Conservation (phyloP, 2,113 vertebrate species). For the Megatriorchis doriae region DNA sequence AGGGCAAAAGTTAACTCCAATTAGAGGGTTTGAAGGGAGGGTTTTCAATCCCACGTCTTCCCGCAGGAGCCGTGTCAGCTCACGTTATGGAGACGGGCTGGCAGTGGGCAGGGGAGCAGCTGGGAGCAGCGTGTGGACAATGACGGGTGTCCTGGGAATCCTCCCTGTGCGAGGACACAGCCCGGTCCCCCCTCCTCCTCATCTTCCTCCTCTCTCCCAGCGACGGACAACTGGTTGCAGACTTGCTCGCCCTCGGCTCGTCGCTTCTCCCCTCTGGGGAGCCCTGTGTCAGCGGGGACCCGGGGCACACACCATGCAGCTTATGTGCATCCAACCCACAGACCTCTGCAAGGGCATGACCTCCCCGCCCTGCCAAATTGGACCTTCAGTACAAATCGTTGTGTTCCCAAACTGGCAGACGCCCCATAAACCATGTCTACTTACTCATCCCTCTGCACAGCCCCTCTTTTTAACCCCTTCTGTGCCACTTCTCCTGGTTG, state of each 20-base stretch:
- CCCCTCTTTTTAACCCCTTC: background rate
- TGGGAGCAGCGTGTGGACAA: conserved; percentile 7
- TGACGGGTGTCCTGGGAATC: conserved; percentile 25
- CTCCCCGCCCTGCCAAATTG: too few species aligned
- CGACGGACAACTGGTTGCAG: accelerated
- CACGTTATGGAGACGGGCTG: conserved; percentile 14
- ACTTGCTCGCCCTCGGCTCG: accelerated
- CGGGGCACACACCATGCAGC: accelerated
- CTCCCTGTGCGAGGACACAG: background rate
- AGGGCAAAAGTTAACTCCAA: conserved; percentile 51
- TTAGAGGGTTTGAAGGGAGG: background rate
- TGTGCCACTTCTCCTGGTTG: background rate
- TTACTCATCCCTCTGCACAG: background rate
- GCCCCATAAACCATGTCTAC: accelerated
- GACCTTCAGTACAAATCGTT: background rate
- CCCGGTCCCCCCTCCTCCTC: background rate
- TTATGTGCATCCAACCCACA: background rate
- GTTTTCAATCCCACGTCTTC: background rate
- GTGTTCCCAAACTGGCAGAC: background rate
- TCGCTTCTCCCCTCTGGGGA: background rate
- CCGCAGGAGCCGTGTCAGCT: conserved; percentile 28
- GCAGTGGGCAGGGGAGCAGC: background rate
- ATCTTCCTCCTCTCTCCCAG: background rate
- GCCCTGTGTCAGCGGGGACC: background rate
- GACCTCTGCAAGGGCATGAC: background rate